phyloP scores from a whole-genome alignment of 2,797 vertebrate species.

The Synaphobranchus kaupii region DNA sequence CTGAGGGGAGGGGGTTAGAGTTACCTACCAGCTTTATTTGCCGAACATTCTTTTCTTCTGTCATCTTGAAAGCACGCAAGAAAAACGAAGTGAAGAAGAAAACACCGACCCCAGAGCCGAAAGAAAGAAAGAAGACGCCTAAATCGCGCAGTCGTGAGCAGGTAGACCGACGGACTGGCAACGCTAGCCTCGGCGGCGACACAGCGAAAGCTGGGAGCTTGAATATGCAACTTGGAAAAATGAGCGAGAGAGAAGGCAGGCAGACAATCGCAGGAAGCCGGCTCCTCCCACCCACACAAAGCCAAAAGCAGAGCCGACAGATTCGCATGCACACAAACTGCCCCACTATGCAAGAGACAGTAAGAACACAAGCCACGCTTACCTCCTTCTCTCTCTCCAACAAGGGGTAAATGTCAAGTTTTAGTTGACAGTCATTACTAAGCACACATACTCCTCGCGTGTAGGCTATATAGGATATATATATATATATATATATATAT shows the following conservation, averaged over 20 bases:
- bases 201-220: slow-evolving; percentile 58
- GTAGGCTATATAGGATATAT: neutral
- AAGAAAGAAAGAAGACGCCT: neutral
- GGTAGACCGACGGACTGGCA: slow-evolving; percentile 34
- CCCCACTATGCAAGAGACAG: slow-evolving; percentile 21
- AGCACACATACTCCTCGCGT: neutral
- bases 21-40: slow-evolving; percentile 79
- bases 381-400: slow-evolving; percentile 24
- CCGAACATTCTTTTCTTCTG: slow-evolving; percentile 68
- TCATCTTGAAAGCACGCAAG: slow-evolving; percentile 73
- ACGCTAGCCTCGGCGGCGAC: slow-evolving; percentile 48
- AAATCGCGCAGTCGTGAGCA: neutral
- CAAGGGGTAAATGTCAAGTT: slow-evolving; percentile 39
- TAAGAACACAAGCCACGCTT: slow-evolving; percentile 20
- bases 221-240: slow-evolving; percentile 71
- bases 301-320: slow-evolving; percentile 58
- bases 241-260: slow-evolving; percentile 62
- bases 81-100: slow-evolving; percentile 50
- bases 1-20: slow-evolving; percentile 53
- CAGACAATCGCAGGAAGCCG: slow-evolving; percentile 85
- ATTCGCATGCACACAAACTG: slow-evolving; percentile 44
- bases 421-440: slow-evolving; percentile 16
- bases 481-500: too few relatives aligned
- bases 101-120: slow-evolving; percentile 20
- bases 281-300: slow-evolving; percentile 77